Conservation (phyloP, 2,888 invertebrate species). For the Pyrochroa serraticornis region DNA sequence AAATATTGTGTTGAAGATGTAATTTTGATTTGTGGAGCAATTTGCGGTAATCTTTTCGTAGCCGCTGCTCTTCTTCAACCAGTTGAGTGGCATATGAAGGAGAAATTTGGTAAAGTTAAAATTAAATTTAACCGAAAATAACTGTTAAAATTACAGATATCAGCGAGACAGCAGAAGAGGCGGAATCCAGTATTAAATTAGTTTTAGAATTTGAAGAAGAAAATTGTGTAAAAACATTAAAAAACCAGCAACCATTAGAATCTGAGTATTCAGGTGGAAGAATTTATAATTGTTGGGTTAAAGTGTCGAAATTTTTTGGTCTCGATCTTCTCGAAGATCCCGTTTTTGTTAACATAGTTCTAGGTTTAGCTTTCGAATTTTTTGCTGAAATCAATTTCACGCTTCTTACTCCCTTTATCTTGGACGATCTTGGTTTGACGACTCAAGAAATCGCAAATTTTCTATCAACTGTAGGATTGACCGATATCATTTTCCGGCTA, state of each 20-base stretch:
- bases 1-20: slow-evolving; percentile 67
- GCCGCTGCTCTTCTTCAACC: slow-evolving; percentile 70
- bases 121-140: neutral
- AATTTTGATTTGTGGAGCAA: slow-evolving; percentile 66
- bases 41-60: slow-evolving; percentile 66
- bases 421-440: slow-evolving; percentile 66
- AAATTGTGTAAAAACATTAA: slow-evolving; percentile 22
- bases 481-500: slow-evolving; percentile 66
- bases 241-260: too few species aligned
- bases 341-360: slow-evolving; percentile 69
- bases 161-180: too few species aligned
- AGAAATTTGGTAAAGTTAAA: slow-evolving; percentile 4
- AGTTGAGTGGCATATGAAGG: slow-evolving; percentile 68
- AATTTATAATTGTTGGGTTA: slow-evolving; percentile 34
- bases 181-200: too few species aligned
- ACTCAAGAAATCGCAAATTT: slow-evolving; percentile 66
- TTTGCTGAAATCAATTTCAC: slow-evolving; percentile 75
- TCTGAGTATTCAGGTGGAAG: too few species aligned
- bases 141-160: neutral
- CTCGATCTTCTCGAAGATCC: slow-evolving; percentile 70
- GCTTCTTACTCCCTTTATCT: slow-evolving; percentile 68
- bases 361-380: slow-evolving; percentile 71
- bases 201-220: neutral
- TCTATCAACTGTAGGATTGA: slow-evolving; percentile 65
- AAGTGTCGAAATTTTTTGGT: slow-evolving; percentile 66